These are phyloP conservation scores for Natrix natrix DNA, from an alignment of 2,797 vertebrate species.

Conservation along the genomic window DNA sequence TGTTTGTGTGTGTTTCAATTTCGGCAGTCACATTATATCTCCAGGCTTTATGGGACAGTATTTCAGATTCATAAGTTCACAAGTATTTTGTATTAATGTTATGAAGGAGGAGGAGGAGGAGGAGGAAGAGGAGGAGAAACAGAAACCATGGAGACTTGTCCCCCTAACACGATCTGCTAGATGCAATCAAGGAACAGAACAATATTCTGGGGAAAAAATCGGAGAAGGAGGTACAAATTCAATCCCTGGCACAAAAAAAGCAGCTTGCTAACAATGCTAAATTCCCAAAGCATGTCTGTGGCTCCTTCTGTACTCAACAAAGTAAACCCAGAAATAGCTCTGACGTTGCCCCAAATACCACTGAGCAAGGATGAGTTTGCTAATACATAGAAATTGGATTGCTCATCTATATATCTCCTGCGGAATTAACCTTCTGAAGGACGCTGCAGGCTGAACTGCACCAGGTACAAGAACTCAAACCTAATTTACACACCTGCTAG, in stretches of 20 bases:
- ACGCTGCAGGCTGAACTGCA: slow-evolving; percentile 62
- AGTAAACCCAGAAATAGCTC: not conserved
- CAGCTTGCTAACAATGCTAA: not conserved
- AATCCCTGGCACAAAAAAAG: not conserved
- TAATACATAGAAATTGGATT: slow-evolving; percentile 34
- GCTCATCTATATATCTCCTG: slow-evolving; percentile 39
- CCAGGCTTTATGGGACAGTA: not conserved
- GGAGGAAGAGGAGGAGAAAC: not conserved
- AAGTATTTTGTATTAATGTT: rapidly evolving
- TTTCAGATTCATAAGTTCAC: not conserved
- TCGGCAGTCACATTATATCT: not conserved
- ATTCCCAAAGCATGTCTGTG: not conserved
- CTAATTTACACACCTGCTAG: not conserved
- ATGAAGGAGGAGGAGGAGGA: not conserved
- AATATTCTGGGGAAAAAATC: not conserved
- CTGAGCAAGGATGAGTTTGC: not conserved
- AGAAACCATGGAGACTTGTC: not conserved
- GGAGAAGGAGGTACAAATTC: not conserved
- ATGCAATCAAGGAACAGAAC: not conserved
- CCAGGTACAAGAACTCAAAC: not conserved
- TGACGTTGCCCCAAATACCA: not conserved
- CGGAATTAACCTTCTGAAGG: slow-evolving; percentile 66
- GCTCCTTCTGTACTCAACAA: not conserved
- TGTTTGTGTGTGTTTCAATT: not conserved
- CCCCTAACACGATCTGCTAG: not conserved